Evolutionary conservation across 2,888 invertebrate genomes (phyloP), one percentile per base, ranked within the genome.

Genomic region (Drosophila silvestris): DNA sequence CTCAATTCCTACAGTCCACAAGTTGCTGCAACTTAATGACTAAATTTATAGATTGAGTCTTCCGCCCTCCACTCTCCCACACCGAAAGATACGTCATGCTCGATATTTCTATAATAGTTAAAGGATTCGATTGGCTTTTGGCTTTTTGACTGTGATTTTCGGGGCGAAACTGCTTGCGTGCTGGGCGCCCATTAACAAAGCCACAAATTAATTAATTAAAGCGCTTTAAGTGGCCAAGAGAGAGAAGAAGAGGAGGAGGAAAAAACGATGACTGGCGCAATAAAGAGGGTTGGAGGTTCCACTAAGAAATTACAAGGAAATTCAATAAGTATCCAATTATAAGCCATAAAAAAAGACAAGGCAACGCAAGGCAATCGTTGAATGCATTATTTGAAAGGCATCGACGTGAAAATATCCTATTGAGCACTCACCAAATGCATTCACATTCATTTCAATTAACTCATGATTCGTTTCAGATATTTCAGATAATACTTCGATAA

Each of bases 191-290:
- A 85, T 85, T 82, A 90, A 79, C 71, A 85, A 82, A 63, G 83
- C 86, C 69, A 69, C 77, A 90, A 90, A 85, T 85, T 85, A 85
- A 85, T 85, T 85, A 85, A 90, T 90, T 85, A 85, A 85, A 85
- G 76, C 80, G 74, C 81, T 80, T 82, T 63, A 80, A 79, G 90
- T 82, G 66, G 72, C 65, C 64, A 50, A 14, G 10, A 39, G 16
- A 63, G 51, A 47, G 50, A 10, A 14, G 26, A 22, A 16, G 9
- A 22, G 33, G 7, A 19, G 14, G 35, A 14, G 22, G 2, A 28
- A 39, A 66, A 44, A 61, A 50, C 26, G 37, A 32, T 35, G 60
- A 57, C 70, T 37, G 44, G 30, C 35, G 12, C 26, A 1, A 19
- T 28, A 9, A 10, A 35, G 2, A 10, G 37, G 28, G 12, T 16